Evolutionary conservation across 2,888 invertebrate species (phyloP).

Genomic region (Stramonita haemastoma): DNA sequence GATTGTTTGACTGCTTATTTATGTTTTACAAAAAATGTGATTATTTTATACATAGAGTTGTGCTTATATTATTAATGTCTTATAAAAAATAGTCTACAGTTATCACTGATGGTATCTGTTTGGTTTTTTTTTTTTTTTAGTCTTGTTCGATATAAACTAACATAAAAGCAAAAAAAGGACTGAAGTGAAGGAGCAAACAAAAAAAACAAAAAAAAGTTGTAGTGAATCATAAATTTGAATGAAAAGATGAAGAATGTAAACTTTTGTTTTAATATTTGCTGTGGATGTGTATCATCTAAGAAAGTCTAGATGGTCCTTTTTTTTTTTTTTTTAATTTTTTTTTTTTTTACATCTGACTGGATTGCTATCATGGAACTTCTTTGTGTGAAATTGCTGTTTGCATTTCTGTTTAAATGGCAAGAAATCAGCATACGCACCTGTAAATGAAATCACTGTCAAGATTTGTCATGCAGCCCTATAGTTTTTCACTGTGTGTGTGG

Average conservation of each 20-base stretch:
- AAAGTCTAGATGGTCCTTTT: too few species aligned
- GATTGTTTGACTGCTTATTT: conserved; percentile 3
- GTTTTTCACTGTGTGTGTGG: not conserved
- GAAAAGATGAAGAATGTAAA: too few species aligned
- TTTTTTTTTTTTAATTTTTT: too few species aligned
- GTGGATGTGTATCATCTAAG: too few species aligned
- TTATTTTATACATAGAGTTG: conserved; percentile 21
- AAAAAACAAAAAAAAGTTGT: not conserved
- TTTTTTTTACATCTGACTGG: too few species aligned
- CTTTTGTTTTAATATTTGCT: too few species aligned
- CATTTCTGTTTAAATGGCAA: not conserved
- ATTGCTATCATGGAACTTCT: too few species aligned
- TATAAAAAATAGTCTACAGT: not conserved
- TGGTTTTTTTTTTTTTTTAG: not conserved
- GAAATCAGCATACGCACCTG: not conserved
- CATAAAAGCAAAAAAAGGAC: not conserved
- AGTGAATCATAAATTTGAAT: too few species aligned
- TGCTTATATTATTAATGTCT: not conserved
- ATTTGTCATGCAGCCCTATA: not conserved
- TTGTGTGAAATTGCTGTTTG: too few species aligned
- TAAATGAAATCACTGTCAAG: not conserved
- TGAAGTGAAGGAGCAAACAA: not conserved
- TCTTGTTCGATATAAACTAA: not conserved
- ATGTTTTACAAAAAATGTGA: not conserved
- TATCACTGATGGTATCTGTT: not conserved